Evolutionary conservation across 2,113 vertebrate genomes (phyloP).

Genomic region (Progne subis): DNA sequence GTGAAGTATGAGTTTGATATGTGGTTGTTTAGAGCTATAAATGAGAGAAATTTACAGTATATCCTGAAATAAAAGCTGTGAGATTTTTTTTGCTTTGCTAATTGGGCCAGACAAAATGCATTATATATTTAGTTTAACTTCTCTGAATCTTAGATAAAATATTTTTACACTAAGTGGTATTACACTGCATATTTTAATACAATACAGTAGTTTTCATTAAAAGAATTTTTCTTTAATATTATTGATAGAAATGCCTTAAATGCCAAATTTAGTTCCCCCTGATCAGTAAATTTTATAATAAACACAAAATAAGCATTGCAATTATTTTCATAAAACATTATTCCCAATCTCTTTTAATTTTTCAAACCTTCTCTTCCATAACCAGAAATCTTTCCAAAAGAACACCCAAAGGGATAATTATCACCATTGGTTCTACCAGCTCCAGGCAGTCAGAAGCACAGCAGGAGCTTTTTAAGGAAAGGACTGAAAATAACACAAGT

Average conservation of each 20-base stretch:
- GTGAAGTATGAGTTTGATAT: not conserved
- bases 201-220: not conserved
- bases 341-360: not conserved
- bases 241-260: not conserved
- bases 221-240: not conserved
- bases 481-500: not conserved
- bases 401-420: not conserved
- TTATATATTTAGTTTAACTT: not conserved
- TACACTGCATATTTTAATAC: not conserved
- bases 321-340: not conserved
- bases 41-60: not conserved
- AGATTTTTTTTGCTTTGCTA: not conserved
- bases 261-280: not conserved
- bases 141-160: not conserved
- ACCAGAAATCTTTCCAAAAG: not conserved
- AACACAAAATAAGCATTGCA: not conserved
- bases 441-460: not conserved
- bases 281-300: not conserved
- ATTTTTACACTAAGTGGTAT: not conserved
- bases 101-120: not conserved
- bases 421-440: not conserved
- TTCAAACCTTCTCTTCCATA: not conserved
- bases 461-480: not conserved
- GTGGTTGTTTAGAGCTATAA: not conserved
- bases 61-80: not conserved